These are phyloP conservation scores for Dryoscopus gambensis DNA, from an alignment of 2,113 vertebrate genomes.

Conservation along the genomic window DNA sequence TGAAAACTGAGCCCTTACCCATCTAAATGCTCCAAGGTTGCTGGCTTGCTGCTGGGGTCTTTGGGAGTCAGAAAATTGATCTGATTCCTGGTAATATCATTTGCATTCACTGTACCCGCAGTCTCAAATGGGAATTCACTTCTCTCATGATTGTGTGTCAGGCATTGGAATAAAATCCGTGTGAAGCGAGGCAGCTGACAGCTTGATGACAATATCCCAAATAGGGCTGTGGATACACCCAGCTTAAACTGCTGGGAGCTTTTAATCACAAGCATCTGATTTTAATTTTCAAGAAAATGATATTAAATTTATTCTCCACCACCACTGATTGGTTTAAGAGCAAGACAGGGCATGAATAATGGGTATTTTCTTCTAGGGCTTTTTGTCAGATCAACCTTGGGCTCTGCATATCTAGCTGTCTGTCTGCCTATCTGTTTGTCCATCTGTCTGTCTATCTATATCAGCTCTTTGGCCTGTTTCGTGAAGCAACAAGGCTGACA, in stretches of 20 bases:
- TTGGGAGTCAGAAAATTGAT: background rate
- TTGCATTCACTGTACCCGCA: background rate
- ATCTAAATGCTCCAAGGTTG: background rate
- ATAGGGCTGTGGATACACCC: background rate
- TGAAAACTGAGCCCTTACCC: background rate
- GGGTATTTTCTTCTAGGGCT: background rate
- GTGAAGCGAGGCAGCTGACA: background rate
- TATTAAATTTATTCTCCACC: background rate
- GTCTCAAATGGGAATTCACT: background rate
- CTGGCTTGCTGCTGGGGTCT: background rate
- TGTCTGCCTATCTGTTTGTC: background rate
- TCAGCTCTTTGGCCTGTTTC: background rate
- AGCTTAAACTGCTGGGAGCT: background rate
- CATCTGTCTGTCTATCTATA: fast-evolving
- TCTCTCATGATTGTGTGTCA: background rate
- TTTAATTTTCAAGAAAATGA: background rate
- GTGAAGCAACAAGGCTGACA: background rate
- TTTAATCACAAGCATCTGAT: background rate
- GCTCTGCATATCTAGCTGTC: background rate
- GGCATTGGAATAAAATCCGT: background rate
- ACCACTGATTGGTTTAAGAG: background rate
- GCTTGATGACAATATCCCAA: background rate
- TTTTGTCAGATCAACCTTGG: background rate
- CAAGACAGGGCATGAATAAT: background rate
- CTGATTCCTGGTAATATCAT: background rate